Percentiles rank a stretch among this genome's conserved stretches.
Evolutionary conservation across 2,888 invertebrate species (phyloP).

Genomic region (Aphidoletes aphidimyza): DNA sequence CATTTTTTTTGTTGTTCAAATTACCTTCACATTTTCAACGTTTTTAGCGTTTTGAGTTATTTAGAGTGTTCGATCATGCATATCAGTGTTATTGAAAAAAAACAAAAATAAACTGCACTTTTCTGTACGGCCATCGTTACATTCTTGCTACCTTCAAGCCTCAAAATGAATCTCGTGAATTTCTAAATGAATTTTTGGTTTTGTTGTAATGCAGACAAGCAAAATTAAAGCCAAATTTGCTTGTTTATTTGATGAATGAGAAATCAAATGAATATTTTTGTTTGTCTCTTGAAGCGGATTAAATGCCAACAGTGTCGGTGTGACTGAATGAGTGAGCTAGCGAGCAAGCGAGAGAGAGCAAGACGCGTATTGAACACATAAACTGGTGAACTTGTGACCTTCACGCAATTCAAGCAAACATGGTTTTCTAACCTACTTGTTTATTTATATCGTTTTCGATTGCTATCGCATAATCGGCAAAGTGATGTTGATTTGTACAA

Average conservation of each 20-base stretch:
- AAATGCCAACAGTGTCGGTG: neutral
- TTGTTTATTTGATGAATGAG: neutral
- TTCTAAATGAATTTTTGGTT: too few relatives aligned
- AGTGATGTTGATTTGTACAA: neutral
- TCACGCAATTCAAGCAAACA: constrained; percentile 5
- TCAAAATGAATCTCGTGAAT: too few relatives aligned
- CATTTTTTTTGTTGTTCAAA: neutral
- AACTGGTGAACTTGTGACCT: constrained; percentile 1
- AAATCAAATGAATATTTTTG: neutral
- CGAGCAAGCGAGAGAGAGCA: neutral
- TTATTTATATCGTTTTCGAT: constrained; percentile 53
- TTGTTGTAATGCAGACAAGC: too few relatives aligned
- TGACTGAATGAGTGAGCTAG: neutral
- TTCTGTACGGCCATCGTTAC: too few relatives aligned
- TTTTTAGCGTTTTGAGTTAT: too few relatives aligned
- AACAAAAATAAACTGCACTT: neutral
- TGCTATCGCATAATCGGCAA: neutral
- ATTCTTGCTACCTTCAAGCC: too few relatives aligned
- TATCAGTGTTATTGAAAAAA: neutral
- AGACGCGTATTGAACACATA: neutral
- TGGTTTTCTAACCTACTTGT: constrained; percentile 52
- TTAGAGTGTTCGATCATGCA: constrained; percentile 41
- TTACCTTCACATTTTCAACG: constrained; percentile 27
- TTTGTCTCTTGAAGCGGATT: neutral
- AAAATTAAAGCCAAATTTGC: neutral